Conservation (phyloP, 2,797 vertebrate genomes). For the Periparus ater region DNA sequence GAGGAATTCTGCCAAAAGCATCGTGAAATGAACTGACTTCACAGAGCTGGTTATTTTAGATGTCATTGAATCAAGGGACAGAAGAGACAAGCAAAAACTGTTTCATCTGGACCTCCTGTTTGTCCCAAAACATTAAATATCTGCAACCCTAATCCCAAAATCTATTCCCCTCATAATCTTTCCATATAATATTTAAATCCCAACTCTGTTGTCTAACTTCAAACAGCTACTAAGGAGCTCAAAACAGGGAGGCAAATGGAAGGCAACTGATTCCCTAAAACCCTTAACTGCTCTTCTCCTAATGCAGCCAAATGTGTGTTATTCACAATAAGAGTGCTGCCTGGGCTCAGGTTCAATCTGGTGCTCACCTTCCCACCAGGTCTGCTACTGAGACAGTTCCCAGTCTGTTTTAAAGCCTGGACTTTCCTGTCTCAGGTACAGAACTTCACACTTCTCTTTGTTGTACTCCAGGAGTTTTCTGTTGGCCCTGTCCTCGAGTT, state of each 20-base stretch:
- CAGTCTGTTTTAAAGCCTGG: background rate
- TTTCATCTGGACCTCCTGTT: slow-evolving; percentile 30
- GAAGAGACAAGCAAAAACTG: background rate
- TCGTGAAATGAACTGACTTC: slow-evolving; percentile 35
- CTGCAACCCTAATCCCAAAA: background rate
- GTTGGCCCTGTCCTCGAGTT: background rate
- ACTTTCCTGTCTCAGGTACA: background rate
- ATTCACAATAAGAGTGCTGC: rapidly evolving
- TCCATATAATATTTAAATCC: background rate
- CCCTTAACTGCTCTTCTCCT: background rate
- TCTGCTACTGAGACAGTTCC: background rate
- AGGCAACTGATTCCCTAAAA: background rate
- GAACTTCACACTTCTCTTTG: background rate
- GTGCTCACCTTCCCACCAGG: background rate
- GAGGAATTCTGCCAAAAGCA: slow-evolving; percentile 41
- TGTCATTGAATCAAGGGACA: slow-evolving; percentile 39
- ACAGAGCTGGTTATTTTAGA: slow-evolving; percentile 30
- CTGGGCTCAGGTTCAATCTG: background rate
- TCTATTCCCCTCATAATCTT: background rate
- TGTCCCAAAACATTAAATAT: background rate
- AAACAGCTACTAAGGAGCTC: background rate
- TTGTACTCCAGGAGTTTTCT: background rate
- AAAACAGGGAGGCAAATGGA: rapidly evolving
- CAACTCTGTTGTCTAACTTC: background rate
- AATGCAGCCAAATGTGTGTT: background rate